Evolutionary conservation across 2,888 invertebrate genomes (phyloP), one percentile per base, ranked within the genome.

Genomic region (Villa cingulata): DNA sequence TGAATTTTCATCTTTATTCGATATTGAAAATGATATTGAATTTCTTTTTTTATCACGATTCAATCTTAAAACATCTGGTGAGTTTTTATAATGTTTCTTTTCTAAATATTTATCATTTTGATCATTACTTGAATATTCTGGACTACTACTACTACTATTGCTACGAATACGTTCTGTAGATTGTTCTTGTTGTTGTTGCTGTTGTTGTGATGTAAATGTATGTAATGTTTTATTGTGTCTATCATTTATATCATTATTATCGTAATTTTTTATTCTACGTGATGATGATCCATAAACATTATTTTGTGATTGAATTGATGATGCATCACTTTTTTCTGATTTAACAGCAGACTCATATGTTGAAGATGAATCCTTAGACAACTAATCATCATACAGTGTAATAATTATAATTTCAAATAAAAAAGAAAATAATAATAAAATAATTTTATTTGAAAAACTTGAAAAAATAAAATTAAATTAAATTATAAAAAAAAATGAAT

Each of bases 291-390:
- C 47, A 52, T 59, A 54, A 53, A 54, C 52, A n/a, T 23, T 41
- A 5, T 37, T 23, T 29, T 65, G 62, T 15, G 52, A 45, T 45
- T 62, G 64, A 4, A 58, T 57, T 4, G 58, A 57, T 37, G 61
- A 60, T 37, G 62, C 66, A 56, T 68, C 68, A 43, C 63, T 64
- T 55, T 68, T 68, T 56, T 68, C 68, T 45, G 62, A 62, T 54
- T 60, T 62, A 47, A 68, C 66, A 51, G 65, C 64, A 44, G 63
- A 62, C 57, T 68, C 68, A 44, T 68, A 68, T 12, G 66, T 50
- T 39, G 54, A 53, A 40, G 54, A 48, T 40, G 50, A 49, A 43
- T 57, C 56, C 54, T 58, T 54, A 50, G 51, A 51, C 43, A 55
- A 54, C 57, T 57, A 40, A 12, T 32, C n/a, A n/a, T n/a, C n/a